Percentiles rank a stretch among this genome's conserved stretches.
phyloP scores from a whole-genome alignment of 2,797 vertebrate species.

The Chelonia mydas region DNA sequence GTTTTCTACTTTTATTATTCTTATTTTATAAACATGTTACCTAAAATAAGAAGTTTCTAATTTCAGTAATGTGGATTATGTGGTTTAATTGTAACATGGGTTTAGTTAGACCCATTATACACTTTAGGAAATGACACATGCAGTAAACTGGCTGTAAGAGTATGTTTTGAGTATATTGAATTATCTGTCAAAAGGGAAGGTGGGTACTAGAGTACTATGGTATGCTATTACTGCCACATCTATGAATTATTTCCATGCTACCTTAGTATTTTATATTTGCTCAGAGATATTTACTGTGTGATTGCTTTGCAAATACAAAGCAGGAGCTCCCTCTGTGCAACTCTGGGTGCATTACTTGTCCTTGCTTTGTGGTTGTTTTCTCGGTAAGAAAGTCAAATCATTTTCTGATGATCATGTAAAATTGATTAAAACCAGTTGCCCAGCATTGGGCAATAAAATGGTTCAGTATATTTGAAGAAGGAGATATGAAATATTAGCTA shows the following conservation, averaged over 20 bases:
- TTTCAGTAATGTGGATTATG: background rate
- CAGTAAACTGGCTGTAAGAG: background rate
- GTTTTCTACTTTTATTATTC: background rate
- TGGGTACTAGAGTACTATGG: background rate
- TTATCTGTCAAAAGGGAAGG: background rate
- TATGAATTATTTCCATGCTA: conserved; percentile 7
- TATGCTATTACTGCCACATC: background rate
- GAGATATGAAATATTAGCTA: background rate
- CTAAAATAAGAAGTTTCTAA: conserved; percentile 2
- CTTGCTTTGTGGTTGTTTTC: background rate
- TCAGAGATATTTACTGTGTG: conserved; percentile 10
- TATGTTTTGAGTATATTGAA: background rate
- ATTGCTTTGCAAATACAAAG: conserved; percentile 58
- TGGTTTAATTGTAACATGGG: background rate
- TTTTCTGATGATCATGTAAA: background rate
- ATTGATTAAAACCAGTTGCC: background rate
- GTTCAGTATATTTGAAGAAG: background rate
- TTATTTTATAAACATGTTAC: background rate
- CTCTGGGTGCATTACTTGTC: background rate
- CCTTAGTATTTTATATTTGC: conserved; percentile 20
- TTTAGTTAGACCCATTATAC: background rate
- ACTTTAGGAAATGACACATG: background rate
- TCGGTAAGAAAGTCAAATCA: conserved; percentile 4
- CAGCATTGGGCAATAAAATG: background rate
- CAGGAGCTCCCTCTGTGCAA: conserved; percentile 76